Percentiles rank a stretch among this genome's conserved stretches.
Evolutionary conservation across 1,140 invertebrate species (phyloP).

Genomic region (Tachypleus tridentatus): DNA sequence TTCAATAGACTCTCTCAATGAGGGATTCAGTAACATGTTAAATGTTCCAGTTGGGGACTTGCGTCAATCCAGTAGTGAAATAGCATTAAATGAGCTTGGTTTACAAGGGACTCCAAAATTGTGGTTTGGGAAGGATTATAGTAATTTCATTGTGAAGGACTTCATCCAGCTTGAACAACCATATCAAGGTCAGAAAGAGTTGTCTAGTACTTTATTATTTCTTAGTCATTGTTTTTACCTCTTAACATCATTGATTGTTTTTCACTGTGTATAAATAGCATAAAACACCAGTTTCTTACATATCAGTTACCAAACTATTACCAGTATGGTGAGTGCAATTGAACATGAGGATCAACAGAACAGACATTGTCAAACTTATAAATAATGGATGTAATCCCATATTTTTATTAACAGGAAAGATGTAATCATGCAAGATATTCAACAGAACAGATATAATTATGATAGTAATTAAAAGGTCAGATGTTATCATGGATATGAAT

Average conservation of each 20-base stretch:
- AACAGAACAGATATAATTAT: too few relatives aligned
- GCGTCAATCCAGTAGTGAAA: slow-evolving; percentile 13
- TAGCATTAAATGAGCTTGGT: slow-evolving; percentile 18
- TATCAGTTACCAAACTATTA: too few relatives aligned
- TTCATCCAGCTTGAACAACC: slow-evolving; percentile 82
- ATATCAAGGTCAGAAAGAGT: slow-evolving; percentile 51
- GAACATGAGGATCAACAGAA: too few relatives aligned
- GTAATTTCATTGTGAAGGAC: slow-evolving; percentile 97
- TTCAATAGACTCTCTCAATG: slow-evolving; percentile 14
- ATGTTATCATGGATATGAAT: too few relatives aligned
- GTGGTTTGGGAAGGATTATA: slow-evolving; percentile 98
- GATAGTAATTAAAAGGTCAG: too few relatives aligned
- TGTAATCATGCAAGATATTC: too few relatives aligned
- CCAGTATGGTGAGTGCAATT: too few relatives aligned
- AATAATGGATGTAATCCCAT: too few relatives aligned
- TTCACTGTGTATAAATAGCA: not conserved
- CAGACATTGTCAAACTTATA: too few relatives aligned
- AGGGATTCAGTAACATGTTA: slow-evolving; percentile 6
- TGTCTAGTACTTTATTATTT: not conserved
- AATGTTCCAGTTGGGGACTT: slow-evolving; percentile 15
- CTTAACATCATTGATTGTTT: not conserved
- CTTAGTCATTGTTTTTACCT: not conserved
- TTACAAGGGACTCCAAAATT: slow-evolving; percentile 47
- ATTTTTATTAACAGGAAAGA: too few relatives aligned
- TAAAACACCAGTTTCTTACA: not conserved